Evolutionary conservation across 2,888 invertebrate species (phyloP).

Genomic region (Pristionchus exspectatus): DNA sequence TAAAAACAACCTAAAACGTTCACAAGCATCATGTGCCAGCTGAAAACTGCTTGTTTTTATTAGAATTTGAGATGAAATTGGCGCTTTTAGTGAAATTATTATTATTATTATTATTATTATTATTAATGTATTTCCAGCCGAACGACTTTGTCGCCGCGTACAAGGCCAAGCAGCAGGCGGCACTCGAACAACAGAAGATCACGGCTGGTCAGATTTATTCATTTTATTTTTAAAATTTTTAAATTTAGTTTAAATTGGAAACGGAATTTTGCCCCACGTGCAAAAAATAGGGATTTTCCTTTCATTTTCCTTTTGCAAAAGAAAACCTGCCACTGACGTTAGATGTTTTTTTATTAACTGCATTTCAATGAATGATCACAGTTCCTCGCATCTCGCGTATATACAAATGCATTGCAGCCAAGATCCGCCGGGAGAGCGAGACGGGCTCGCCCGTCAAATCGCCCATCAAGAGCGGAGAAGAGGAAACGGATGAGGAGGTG

Average conservation of each 20-base stretch:
- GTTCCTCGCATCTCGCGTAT: background rate
- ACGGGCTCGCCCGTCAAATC: background rate
- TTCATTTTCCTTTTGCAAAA: too few species aligned
- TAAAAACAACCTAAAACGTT: background rate
- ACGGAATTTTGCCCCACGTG: too few species aligned
- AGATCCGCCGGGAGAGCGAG: conserved; percentile 54
- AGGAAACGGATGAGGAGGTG: conserved; percentile 48
- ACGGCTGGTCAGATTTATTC: conserved; percentile 28
- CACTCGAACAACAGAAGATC: conserved; percentile 38
- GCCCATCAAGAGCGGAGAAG: conserved; percentile 19
- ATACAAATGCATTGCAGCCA: conserved; percentile 7
- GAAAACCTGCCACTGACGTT: background rate
- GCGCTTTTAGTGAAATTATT: too few species aligned
- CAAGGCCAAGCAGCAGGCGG: conserved; percentile 51
- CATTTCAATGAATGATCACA: background rate
- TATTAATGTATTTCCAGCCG: background rate
- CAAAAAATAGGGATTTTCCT: too few species aligned
- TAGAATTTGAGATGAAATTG: too few species aligned
- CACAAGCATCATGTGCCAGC: background rate
- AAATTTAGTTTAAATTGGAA: background rate
- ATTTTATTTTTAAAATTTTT: background rate
- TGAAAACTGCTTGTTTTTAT: too few species aligned
- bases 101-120: background rate
- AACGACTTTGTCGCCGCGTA: conserved; percentile 47
- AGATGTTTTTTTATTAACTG: background rate